These are phyloP conservation scores for Thinocorus orbignyianus DNA, from an alignment of 2,113 vertebrate species.

Conservation along the genomic window DNA sequence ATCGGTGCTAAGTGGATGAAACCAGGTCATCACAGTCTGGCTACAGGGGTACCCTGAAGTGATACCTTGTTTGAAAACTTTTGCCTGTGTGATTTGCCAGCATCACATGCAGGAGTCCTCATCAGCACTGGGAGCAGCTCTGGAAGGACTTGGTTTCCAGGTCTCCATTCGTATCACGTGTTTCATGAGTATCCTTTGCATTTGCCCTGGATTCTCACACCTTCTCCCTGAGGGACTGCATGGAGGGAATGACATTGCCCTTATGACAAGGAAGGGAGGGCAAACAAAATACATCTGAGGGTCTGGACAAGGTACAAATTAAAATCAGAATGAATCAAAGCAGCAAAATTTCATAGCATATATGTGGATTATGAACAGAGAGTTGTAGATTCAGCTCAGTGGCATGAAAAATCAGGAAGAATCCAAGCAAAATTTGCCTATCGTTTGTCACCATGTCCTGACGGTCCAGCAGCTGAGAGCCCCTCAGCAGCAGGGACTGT, in stretches of 20 bases:
- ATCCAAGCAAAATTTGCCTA: neutral
- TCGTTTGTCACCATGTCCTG: neutral
- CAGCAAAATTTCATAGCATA: neutral
- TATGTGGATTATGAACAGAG: neutral
- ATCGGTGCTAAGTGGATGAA: neutral
- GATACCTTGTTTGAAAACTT: neutral
- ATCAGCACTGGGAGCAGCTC: neutral
- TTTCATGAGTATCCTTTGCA: neutral
- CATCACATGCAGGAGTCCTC: neutral
- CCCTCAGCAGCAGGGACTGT: neutral
- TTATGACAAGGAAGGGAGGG: neutral
- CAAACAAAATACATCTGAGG: neutral
- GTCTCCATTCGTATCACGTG: rapidly evolving
- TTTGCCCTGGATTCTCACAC: neutral
- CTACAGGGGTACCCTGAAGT: neutral
- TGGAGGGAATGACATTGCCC: neutral
- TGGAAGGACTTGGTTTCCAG: neutral
- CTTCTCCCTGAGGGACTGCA: neutral
- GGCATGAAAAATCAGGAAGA: neutral
- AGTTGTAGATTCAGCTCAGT: neutral
- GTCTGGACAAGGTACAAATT: neutral
- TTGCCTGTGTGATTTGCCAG: neutral
- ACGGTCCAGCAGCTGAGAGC: neutral
- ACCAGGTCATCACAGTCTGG: neutral
- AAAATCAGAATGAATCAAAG: neutral